A percentile compares a stretch with the other conserved stretches of the same genome.
These are phyloP conservation scores for Melieria crassipennis DNA, from an alignment of 2,888 invertebrate genomes.

Conservation along the genomic window DNA sequence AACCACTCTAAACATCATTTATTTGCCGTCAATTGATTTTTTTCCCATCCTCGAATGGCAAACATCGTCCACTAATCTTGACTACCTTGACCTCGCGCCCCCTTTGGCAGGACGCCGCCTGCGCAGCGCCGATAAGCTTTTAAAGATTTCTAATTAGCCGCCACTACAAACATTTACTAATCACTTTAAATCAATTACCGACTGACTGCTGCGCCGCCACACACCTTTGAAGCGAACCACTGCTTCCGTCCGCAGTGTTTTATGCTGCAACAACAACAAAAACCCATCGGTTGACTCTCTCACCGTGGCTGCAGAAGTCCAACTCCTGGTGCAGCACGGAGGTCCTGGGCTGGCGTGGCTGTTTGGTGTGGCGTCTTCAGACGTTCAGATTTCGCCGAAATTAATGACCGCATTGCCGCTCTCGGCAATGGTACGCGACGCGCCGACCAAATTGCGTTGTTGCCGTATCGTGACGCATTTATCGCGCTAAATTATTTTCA, in stretches of 20 bases:
- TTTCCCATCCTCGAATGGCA: no score
- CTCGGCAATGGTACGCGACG: not conserved
- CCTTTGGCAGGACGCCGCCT: not conserved
- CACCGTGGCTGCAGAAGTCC: not conserved
- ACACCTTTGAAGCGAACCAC: no score
- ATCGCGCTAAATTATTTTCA: conserved; percentile 20
- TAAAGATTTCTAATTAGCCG: conserved; percentile 20
- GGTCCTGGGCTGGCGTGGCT: not conserved
- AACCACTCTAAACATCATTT: no score
- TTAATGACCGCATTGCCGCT: not conserved
- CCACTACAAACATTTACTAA: conserved; percentile 20
- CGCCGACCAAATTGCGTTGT: not conserved
- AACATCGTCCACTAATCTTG: no score
- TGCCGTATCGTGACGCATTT: conserved; percentile 6
- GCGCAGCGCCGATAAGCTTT: conserved; percentile 4
- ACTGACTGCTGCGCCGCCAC: no score
- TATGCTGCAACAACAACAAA: not conserved
- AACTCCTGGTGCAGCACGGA: not conserved
- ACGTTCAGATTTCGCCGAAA: not conserved
- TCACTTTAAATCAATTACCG: conserved; percentile 9
- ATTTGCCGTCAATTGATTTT: no score
- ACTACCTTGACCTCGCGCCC: no score
- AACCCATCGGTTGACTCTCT: not conserved
- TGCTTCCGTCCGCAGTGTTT: no score
- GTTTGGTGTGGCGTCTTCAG: not conserved